phyloP scores from a whole-genome alignment of 2,797 vertebrate genomes.

The Helicolenus hilgendorfi region DNA sequence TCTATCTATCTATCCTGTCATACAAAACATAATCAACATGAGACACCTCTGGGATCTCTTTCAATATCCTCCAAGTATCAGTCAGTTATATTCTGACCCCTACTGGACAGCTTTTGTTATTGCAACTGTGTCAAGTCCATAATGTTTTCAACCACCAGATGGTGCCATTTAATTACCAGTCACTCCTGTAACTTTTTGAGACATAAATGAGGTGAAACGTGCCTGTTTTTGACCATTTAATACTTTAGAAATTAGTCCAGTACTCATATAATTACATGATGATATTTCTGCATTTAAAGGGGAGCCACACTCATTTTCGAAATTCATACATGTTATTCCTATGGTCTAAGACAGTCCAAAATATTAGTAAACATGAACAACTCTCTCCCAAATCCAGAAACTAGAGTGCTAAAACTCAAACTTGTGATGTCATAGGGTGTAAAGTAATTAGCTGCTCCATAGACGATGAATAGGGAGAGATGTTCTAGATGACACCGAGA shows the following conservation, averaged over 20 bases:
- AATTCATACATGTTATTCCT: too few species aligned
- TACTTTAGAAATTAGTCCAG: neutral
- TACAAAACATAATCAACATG: neutral
- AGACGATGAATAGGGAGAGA: too few species aligned
- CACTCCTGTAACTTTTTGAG: neutral
- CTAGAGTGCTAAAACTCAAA: too few species aligned
- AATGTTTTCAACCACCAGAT: slow-evolving; percentile 50
- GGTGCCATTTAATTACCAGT: slow-evolving; percentile 16
- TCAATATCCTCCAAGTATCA: neutral
- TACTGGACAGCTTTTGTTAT: slow-evolving; percentile 34
- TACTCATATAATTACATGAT: neutral
- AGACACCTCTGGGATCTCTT: neutral
- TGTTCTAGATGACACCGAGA: too few species aligned
- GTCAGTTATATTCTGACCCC: slow-evolving; percentile 43
- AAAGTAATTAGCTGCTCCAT: too few species aligned
- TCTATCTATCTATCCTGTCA: neutral
- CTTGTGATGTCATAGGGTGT: too few species aligned
- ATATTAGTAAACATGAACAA: too few species aligned
- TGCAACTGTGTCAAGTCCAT: rapidly evolving
- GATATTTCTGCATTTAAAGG: neutral
- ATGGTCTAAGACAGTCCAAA: too few species aligned
- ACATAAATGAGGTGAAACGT: neutral
- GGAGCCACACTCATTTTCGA: rapidly evolving
- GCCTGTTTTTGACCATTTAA: neutral
- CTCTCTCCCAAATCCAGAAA: too few species aligned